Percentiles rank a stretch among this genome's conserved stretches.
These are phyloP conservation scores for Delichon dasypus DNA, from an alignment of 2,797 vertebrate genomes.

Conservation along the genomic window DNA sequence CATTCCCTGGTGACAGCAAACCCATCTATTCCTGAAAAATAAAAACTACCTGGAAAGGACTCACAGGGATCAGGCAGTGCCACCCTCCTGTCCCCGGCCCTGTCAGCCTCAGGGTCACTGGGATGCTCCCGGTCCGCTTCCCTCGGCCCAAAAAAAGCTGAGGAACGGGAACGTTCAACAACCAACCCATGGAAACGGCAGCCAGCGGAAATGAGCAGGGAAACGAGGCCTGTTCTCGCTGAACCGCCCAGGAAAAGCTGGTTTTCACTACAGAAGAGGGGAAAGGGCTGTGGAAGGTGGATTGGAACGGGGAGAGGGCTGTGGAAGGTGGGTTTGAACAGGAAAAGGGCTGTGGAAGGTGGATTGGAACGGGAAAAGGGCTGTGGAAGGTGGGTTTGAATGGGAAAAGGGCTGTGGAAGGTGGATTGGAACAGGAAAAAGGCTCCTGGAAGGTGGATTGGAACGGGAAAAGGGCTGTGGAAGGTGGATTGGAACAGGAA, in stretches of 20 bases:
- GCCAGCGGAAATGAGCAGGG: not conserved
- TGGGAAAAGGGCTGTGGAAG: not conserved
- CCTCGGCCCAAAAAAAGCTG: no score
- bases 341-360: not conserved
- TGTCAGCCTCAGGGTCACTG: not conserved
- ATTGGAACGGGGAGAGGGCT: no score
- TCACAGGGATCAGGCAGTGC: not conserved
- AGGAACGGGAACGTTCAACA: not conserved
- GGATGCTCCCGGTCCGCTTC: not conserved
- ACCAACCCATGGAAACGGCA: accelerated
- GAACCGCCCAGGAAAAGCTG: not conserved
- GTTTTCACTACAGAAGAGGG: not conserved
- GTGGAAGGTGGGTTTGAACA: no score
- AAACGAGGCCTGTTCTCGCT: accelerated
- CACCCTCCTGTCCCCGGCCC: not conserved
- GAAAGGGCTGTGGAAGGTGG: no score
- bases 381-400: not conserved
- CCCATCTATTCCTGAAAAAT: not conserved
- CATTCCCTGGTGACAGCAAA: not conserved
- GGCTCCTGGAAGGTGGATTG: not conserved
- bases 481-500: not conserved
- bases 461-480: not conserved
- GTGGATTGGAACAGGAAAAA: not conserved
- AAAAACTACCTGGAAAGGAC: not conserved
- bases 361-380: no score